Percentiles rank a stretch among this genome's conserved stretches.
Evolutionary conservation across 1,140 invertebrate genomes (phyloP).

Genomic region (Lepidotrigona ventralis): DNA sequence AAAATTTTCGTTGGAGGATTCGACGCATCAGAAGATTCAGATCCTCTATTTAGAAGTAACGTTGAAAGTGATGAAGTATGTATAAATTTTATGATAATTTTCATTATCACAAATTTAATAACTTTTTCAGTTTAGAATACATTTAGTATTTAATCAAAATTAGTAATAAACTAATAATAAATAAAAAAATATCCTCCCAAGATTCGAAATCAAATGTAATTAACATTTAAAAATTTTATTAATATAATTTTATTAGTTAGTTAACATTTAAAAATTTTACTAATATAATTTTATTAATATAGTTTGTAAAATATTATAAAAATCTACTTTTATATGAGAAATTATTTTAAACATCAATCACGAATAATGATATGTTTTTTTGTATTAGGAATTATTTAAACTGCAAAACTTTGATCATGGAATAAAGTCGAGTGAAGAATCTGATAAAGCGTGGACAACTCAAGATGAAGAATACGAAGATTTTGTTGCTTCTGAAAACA

Average conservation of each 20-base stretch:
- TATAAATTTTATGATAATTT: background rate
- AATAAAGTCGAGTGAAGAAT: constrained; percentile 56
- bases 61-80: constrained; percentile 53
- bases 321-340: background rate
- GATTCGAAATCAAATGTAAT: too few species aligned
- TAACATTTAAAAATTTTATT: too few species aligned
- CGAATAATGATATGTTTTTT: background rate
- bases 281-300: too few species aligned
- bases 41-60: constrained; percentile 35
- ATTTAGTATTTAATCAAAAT: too few species aligned
- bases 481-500: constrained; percentile 22
- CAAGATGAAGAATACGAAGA: constrained; percentile 72
- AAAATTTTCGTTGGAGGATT: constrained; percentile 29
- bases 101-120: background rate
- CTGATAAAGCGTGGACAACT: constrained; percentile 64
- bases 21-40: constrained; percentile 32
- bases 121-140: too few species aligned
- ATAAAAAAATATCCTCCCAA: too few species aligned
- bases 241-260: too few species aligned
- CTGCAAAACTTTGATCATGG: constrained; percentile 59
- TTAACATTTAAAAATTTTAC: too few species aligned
- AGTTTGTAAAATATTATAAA: background rate
- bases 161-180: too few species aligned
- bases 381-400: constrained; percentile 26
- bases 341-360: background rate